These are phyloP conservation scores for Drosophila gaucha DNA, from an alignment of 2,888 invertebrate species.

Conservation along the genomic window DNA sequence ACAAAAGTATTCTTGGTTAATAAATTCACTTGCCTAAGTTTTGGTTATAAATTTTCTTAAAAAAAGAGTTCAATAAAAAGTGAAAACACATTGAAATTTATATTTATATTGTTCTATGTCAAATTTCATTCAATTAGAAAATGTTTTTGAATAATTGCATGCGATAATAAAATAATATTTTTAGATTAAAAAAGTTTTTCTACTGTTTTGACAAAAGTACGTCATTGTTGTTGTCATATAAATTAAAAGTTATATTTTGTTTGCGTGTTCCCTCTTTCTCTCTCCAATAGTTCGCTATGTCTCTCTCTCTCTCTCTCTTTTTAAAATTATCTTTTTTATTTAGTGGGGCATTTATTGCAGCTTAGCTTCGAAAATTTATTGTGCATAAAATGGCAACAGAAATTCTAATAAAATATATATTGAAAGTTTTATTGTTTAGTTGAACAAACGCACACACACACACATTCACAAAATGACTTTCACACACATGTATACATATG, in stretches of 20 bases:
- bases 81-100: too few species aligned
- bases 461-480: neutral
- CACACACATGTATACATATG: slow-evolving; percentile 4
- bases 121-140: neutral
- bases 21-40: too few species aligned
- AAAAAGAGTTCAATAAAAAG: too few species aligned
- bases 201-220: neutral
- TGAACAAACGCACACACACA: slow-evolving; percentile 9
- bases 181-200: too few species aligned
- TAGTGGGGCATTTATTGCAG: slow-evolving; percentile 38
- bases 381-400: slow-evolving; percentile 65
- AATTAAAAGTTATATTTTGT: slow-evolving; percentile 13
- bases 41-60: too few species aligned
- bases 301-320: neutral
- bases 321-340: slow-evolving; percentile 7
- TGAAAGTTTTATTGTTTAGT: slow-evolving; percentile 73
- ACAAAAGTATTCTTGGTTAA: too few species aligned
- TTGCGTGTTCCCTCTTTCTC: neutral
- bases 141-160: neutral
- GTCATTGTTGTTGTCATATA: slow-evolving; percentile 15
- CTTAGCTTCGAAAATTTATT: slow-evolving; percentile 66
- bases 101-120: too few species aligned
- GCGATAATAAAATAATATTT: neutral
- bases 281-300: too few species aligned
- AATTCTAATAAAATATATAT: slow-evolving; percentile 76